These are phyloP conservation scores for Andricus grossulariae DNA, from an alignment of 1,140 invertebrate genomes.

Conservation along the genomic window DNA sequence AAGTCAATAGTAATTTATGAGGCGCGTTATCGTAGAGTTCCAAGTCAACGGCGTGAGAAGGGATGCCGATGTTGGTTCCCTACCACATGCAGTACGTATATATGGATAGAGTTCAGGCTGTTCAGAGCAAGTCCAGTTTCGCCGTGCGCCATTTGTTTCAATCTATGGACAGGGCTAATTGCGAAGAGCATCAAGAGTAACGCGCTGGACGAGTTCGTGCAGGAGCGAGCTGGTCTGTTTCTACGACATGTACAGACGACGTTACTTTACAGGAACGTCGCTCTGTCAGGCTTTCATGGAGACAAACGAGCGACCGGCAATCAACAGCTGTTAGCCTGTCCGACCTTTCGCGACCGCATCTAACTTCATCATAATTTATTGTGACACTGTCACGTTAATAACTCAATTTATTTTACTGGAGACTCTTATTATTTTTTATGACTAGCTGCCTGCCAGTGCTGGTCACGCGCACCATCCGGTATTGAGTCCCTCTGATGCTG, in stretches of 20 bases:
- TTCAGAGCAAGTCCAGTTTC: slow-evolving; percentile 39
- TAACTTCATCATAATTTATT: slow-evolving; percentile 76
- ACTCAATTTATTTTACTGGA: slow-evolving; percentile 77
- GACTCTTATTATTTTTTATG: slow-evolving; percentile 68
- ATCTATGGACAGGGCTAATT: slow-evolving; percentile 71
- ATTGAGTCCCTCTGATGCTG: slow-evolving; percentile 48
- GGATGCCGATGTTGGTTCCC: slow-evolving; percentile 56
- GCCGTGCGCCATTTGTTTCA: slow-evolving; percentile 68
- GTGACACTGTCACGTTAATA: slow-evolving; percentile 76
- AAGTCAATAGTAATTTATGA: slow-evolving; percentile 27
- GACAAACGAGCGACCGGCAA: slow-evolving; percentile 76
- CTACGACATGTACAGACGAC: slow-evolving; percentile 57
- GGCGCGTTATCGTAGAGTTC: slow-evolving; percentile 36
- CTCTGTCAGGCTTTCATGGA: slow-evolving; percentile 74
- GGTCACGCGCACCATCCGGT: slow-evolving; percentile 60
- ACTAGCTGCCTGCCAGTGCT: slow-evolving; percentile 57
- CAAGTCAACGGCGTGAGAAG: slow-evolving; percentile 59
- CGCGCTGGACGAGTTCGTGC: slow-evolving; percentile 35
- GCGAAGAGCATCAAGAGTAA: slow-evolving; percentile 59
- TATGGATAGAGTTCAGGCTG: slow-evolving; percentile 10
- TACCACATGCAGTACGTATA: slow-evolving; percentile 22
- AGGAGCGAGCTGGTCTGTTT: slow-evolving; percentile 37
- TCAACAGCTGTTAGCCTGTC: slow-evolving; percentile 74
- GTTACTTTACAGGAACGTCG: slow-evolving; percentile 67
- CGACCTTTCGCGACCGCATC: slow-evolving; percentile 73